These are phyloP conservation scores for Lasius platythorax DNA, from an alignment of 2,888 invertebrate genomes.

Conservation along the genomic window DNA sequence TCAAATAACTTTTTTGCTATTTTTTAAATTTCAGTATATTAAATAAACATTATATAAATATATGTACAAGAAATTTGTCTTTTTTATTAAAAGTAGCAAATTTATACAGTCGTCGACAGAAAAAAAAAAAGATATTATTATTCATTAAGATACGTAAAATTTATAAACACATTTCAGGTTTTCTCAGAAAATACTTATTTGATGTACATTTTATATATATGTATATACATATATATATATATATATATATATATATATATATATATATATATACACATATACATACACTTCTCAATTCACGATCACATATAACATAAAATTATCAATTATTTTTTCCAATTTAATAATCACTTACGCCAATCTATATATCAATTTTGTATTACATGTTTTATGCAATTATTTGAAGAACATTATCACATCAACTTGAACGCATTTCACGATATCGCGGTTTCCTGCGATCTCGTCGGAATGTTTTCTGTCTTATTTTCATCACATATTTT, in stretches of 20 bases:
- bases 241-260: no score
- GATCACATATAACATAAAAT: slow-evolving; percentile 5
- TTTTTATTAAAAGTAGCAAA: slow-evolving; percentile 29
- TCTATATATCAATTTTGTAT: slow-evolving; percentile 4
- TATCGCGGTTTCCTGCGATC: neutral
- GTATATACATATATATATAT: no score
- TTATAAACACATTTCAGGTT: neutral
- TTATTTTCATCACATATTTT: slow-evolving; percentile 40
- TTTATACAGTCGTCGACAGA: slow-evolving; percentile 1
- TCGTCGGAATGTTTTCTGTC: slow-evolving; percentile 1
- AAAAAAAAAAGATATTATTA: neutral
- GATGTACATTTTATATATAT: slow-evolving; percentile 4
- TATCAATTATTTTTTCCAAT: slow-evolving; percentile 7
- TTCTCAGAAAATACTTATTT: neutral
- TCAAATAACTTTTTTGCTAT: neutral
- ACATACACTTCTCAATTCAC: neutral
- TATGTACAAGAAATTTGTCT: neutral
- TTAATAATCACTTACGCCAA: slow-evolving; percentile 37
- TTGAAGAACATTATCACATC: slow-evolving; percentile 59
- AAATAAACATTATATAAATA: slow-evolving; percentile 27
- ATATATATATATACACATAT: neutral
- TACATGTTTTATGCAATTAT: slow-evolving; percentile 34
- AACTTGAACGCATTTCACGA: slow-evolving; percentile 22
- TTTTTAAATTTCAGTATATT: slow-evolving; percentile 16
- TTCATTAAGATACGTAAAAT: neutral